Conservation (phyloP, 2,888 invertebrate species). For the Drosophila pseudotakahashii region DNA sequence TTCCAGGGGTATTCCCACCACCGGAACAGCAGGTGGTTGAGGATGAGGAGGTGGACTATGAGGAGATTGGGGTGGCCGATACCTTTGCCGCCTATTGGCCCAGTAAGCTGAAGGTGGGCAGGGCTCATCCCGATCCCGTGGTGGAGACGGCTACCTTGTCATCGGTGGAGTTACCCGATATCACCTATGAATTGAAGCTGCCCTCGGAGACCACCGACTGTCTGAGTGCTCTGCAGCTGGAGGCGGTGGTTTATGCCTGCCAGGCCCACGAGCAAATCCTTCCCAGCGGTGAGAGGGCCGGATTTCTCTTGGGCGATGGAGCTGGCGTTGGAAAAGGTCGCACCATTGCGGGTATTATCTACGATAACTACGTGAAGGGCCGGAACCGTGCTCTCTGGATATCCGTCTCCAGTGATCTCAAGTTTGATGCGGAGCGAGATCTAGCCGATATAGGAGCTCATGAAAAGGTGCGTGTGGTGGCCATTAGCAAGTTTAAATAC, state of each 20-base stretch:
- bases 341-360: slow-evolving; percentile 98
- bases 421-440: slow-evolving; percentile 98
- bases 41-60: slow-evolving; percentile 95
- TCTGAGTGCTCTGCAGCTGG: slow-evolving; percentile 97
- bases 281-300: slow-evolving; percentile 94
- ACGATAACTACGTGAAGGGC: slow-evolving; percentile 96
- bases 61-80: slow-evolving; percentile 98
- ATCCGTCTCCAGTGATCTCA: slow-evolving; percentile 98
- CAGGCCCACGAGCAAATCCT: slow-evolving; percentile 97
- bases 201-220: slow-evolving; percentile 92
- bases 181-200: slow-evolving; percentile 90
- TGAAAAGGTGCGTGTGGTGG: slow-evolving; percentile 92
- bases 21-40: slow-evolving; percentile 40
- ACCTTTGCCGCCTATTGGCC: slow-evolving; percentile 99
- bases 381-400: slow-evolving; percentile 98
- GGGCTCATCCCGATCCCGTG: slow-evolving; percentile 98
- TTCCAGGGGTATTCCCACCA: neutral
- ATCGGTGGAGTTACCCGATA: slow-evolving; percentile 96
- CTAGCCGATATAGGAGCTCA: slow-evolving; percentile 96
- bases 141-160: slow-evolving; percentile 99
- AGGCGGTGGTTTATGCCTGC: slow-evolving; percentile 98
- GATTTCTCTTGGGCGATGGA: slow-evolving; percentile 98
- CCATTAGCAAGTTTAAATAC: slow-evolving; percentile 98
- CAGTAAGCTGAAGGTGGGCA: slow-evolving; percentile 95
- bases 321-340: slow-evolving; percentile 99